Base-by-base conservation (phyloP, 37 sponge, comb jelly and placozoan genomes). In the Diacarnus erythraeanus region DNA sequence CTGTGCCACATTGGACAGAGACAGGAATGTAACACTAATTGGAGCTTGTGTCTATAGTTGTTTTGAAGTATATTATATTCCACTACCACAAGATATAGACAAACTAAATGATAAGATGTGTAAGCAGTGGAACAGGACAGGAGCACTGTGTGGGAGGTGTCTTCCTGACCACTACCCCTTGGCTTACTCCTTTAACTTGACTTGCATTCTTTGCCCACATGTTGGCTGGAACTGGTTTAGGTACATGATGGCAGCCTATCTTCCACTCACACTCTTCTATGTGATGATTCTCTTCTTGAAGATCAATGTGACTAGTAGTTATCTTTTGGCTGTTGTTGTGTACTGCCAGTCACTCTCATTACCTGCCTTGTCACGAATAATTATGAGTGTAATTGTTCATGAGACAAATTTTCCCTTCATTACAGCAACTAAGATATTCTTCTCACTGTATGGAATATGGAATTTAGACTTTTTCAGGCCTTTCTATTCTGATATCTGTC, bases 141-240 rank as follows among this genome's bases (percentile, higher is more conserved):
- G 82, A 21, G 61, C 26, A 20, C 44, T 92, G 21, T 92, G 93
- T 64, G 89, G 93, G 6, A 54, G 72, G 35, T 92, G 93, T 73
- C 2, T 27, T 64, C 42, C 35, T 5, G 30, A 34, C 15, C 64
- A 84, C 33, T 59, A 47, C 36, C 74, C 80, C 4, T 38, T 74
- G 25, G 72, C 73, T 42, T 88, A 88, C 25, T 80, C 82, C 0
- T 82, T 43, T 23, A 42, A 73, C 8, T 2, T 73, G n/a, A 34
- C 60, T 57, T 77, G 77, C 31, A 42, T 64, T 1, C 6, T 64
- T 0, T 77, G 77, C 65, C 40, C 65, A 10, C 6, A 61, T 26
- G 17, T 37, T 31, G 8, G 10, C 0, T 43, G 1, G 3, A 77
- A 67, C 57, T 69, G 68, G 68, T 31, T 20, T 65, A n/a, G 29